Evolutionary conservation across 2,888 invertebrate species (phyloP).

Genomic region (Diaphora mendica): DNA sequence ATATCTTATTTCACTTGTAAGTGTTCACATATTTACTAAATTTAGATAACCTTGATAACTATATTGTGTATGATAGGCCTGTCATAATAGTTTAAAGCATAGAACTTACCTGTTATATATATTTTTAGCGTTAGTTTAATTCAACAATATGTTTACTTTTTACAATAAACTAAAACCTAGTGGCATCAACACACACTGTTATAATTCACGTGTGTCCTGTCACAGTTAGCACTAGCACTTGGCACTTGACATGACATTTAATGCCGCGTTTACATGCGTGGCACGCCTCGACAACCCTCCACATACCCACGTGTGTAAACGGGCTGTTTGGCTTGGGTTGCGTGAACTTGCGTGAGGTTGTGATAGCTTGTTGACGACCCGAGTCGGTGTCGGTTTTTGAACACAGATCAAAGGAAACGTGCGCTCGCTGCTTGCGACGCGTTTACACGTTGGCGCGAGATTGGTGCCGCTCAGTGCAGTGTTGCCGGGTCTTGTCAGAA

Average conservation of each 20-base stretch:
- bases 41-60: constrained; percentile 22
- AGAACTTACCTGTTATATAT: constrained; percentile 1
- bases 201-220: constrained; percentile 1
- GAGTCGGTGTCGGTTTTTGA: no score
- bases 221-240: background rate
- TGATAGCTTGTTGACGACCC: no score
- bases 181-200: background rate
- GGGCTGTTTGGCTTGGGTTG: no score
- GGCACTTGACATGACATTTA: background rate
- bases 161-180: background rate
- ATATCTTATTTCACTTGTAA: background rate
- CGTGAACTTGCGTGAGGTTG: no score
- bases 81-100: background rate
- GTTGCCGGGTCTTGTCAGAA: no score
- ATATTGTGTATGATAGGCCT: background rate
- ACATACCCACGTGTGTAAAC: no score
- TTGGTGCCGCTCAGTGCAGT: no score
- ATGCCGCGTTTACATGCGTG: no score
- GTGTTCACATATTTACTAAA: background rate
- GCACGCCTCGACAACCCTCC: no score
- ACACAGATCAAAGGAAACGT: no score
- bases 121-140: background rate
- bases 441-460: no score
- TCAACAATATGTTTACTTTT: constrained; percentile 1
- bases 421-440: no score